Conservation (phyloP, 2,113 vertebrate species). For the Macroglossus sobrinus region DNA sequence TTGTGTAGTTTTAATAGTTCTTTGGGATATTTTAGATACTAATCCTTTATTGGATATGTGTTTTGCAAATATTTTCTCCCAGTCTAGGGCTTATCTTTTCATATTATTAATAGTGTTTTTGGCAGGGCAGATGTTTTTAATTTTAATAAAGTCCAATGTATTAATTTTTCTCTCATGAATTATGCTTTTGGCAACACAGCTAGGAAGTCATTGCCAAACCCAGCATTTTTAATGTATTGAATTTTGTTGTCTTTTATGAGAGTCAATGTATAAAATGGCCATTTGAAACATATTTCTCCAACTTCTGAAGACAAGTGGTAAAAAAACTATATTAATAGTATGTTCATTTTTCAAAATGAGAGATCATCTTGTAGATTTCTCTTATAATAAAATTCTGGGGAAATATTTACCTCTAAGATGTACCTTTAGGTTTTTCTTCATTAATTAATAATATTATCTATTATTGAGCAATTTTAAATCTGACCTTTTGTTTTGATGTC, state of each 20-base stretch:
- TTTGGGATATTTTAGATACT: background rate
- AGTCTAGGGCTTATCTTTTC: background rate
- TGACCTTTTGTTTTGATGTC: background rate
- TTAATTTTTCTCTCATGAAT: background rate
- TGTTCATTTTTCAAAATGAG: background rate
- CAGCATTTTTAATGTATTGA: background rate
- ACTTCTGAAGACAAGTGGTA: background rate
- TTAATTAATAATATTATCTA: background rate
- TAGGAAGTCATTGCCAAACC: background rate
- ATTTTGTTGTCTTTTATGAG: slow-evolving; percentile 15
- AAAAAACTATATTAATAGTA: background rate
- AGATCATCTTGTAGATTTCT: background rate
- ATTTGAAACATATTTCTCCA: background rate
- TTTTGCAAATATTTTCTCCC: background rate
- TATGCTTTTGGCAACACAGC: background rate
- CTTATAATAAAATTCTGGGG: background rate
- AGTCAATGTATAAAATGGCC: background rate
- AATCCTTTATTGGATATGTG: background rate
- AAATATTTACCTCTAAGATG: background rate
- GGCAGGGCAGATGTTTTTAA: background rate
- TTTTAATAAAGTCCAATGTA: background rate
- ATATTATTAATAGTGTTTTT: background rate
- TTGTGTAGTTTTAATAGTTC: background rate
- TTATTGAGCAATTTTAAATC: background rate
- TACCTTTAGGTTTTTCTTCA: background rate